Base-by-base conservation (phyloP, 2,888 invertebrate genomes). In the Germaria angustata region DNA sequence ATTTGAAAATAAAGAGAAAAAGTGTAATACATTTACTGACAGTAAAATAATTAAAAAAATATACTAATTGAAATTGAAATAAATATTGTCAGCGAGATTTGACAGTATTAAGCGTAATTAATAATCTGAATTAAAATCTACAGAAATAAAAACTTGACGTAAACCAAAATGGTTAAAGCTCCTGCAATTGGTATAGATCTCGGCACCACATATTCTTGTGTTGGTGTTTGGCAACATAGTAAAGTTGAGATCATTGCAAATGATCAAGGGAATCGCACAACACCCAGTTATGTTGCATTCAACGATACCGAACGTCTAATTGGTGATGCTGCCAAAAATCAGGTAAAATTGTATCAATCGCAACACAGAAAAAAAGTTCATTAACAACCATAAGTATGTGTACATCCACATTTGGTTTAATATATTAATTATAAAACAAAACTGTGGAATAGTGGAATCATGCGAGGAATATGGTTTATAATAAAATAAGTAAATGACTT, bases 161-260 rank as follows among this genome's bases (percentile, higher is more conserved):
- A 41, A 44, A 51, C 44, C 15, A 86, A 85, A 81, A 91, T 90
- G 90, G 87, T 66, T n/a, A 90, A 93, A 88, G 88, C 91, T 86
- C 92, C 93, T 85, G 94, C 94, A 85, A 92, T 95, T 87, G 95
- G 95, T 86, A 97, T 96, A 87, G 96, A 96, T 92, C 93, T 97
- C 89, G 97, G 97, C 87, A 97, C 97, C 41, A 97, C 97, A 7
- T 97, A 96, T 91, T 96, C 96, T 39, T 95, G 96, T 88, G 96
- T 96, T 57, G 96, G 95, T 86, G 95, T 96, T n/a, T 96, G 95
- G 93, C 95, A 95, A 89, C 94, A 96, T 88, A 95, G 94, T 79
- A 95, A 95, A 90, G 95, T 96, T 81, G 95, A 95, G 89, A 95
- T 95, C 89, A 96, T 97, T 88, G 96, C 97, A 77, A 97, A 97